phyloP scores from a whole-genome alignment of 23 tunicate species.

The Ciona savignyi region DNA sequence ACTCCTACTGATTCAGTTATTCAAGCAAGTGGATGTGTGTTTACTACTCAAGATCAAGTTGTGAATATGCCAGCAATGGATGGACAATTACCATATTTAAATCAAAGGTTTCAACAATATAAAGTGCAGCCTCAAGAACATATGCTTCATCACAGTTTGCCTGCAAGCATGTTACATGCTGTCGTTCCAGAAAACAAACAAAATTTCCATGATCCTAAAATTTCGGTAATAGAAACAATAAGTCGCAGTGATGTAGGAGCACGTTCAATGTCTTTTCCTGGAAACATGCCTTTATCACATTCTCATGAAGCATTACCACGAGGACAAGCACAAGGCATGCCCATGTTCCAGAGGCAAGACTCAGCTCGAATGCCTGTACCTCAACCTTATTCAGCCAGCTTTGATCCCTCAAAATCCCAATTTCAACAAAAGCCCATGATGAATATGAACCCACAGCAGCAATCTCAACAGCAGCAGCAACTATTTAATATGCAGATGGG shows the following conservation, averaged over 20 bases:
- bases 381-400: slow-evolving; percentile 15
- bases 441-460: slow-evolving; percentile 11
- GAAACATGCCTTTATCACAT: background rate
- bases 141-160: slow-evolving; percentile 2
- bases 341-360: background rate
- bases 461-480: slow-evolving; percentile 22
- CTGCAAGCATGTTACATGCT: background rate
- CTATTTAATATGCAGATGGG: slow-evolving; percentile 41
- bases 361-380: background rate
- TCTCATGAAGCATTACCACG: background rate
- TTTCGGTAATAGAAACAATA: slow-evolving; percentile 60
- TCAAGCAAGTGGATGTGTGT: background rate
- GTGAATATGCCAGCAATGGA: background rate
- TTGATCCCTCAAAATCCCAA: slow-evolving; percentile 41
- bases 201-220: slow-evolving; percentile 36
- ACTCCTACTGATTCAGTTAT: slow-evolving; percentile 18
- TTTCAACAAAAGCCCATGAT: slow-evolving; percentile 10
- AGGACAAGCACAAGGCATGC: background rate
- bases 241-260: slow-evolving; percentile 84
- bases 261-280: slow-evolving; percentile 15
- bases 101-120: slow-evolving; percentile 7
- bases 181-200: slow-evolving; percentile 10
- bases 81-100: background rate
- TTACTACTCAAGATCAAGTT: background rate
- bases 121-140: background rate